Evolutionary conservation across 2,797 vertebrate genomes (phyloP).

Genomic region (Arvicola amphibius): DNA sequence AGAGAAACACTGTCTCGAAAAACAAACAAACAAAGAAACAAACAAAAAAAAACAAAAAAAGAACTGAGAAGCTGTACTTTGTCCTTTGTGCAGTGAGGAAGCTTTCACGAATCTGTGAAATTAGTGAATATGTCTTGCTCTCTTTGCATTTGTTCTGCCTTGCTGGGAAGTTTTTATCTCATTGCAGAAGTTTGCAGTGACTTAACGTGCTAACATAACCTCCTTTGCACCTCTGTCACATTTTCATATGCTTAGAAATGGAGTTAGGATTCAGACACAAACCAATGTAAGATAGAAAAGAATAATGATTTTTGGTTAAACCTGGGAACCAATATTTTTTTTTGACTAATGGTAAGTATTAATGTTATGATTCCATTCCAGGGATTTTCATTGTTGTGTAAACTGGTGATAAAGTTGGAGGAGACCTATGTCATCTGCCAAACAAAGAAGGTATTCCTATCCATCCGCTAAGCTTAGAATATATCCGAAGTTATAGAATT

Average conservation of each 20-base stretch:
- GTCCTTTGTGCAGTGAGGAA: background rate
- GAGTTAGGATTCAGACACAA: constrained; percentile 26
- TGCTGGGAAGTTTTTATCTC: constrained; percentile 58
- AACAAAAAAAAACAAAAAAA: no score
- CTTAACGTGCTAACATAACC: constrained; percentile 58
- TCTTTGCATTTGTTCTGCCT: constrained; percentile 51
- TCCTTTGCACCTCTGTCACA: constrained; percentile 54
- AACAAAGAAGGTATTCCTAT: background rate
- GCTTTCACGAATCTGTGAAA: constrained; percentile 8
- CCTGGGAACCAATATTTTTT: background rate
- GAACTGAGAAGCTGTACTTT: constrained; percentile 4
- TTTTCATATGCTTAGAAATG: constrained; percentile 36
- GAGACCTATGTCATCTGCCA: background rate
- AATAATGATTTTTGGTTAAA: constrained; percentile 39
- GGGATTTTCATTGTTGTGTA: background rate
- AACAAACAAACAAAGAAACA: no score
- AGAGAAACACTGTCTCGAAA: no score
- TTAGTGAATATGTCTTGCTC: background rate
- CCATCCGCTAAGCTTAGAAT: background rate
- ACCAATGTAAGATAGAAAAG: constrained; percentile 30
- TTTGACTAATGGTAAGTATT: constrained; percentile 2
- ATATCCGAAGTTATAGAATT: background rate
- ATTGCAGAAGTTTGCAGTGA: constrained; percentile 8
- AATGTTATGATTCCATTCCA: background rate
- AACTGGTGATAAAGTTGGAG: background rate